phyloP scores from a whole-genome alignment of 1,140 invertebrate species.

The Stegodyphus mimosarum region DNA sequence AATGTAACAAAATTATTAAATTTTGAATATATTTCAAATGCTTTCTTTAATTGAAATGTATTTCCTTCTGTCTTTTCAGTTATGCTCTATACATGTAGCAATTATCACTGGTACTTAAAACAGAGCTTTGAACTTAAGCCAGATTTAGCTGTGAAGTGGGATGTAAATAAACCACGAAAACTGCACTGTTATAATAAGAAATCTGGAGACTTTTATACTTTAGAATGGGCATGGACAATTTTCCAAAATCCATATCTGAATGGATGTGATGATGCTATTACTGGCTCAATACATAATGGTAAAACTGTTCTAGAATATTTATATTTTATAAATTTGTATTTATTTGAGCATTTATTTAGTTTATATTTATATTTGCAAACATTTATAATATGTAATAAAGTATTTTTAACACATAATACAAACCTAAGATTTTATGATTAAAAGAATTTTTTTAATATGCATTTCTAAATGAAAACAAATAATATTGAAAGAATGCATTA shows the following conservation, averaged over 20 bases:
- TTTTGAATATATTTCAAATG: too few species aligned
- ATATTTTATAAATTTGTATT: too few species aligned
- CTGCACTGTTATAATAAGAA: constrained; percentile 73
- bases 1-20: too few species aligned
- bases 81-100: constrained; percentile 83
- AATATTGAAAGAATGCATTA: too few species aligned
- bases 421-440: too few species aligned
- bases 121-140: constrained; percentile 74
- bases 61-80: constrained; percentile 67
- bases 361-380: too few species aligned
- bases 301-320: constrained; percentile 48
- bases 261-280: constrained; percentile 72
- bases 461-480: too few species aligned
- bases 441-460: too few species aligned
- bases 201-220: constrained; percentile 73
- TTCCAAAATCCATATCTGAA: constrained; percentile 71
- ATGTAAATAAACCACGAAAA: constrained; percentile 72
- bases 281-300: constrained; percentile 83
- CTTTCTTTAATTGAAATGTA: background rate
- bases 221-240: constrained; percentile 75
- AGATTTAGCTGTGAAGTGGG: constrained; percentile 72
- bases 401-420: too few species aligned
- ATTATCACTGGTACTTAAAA: constrained; percentile 94
- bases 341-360: too few species aligned
- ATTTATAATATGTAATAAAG: too few species aligned